These are phyloP conservation scores for Clistopyga incitator DNA, from an alignment of 2,888 invertebrate species.

Conservation along the genomic window DNA sequence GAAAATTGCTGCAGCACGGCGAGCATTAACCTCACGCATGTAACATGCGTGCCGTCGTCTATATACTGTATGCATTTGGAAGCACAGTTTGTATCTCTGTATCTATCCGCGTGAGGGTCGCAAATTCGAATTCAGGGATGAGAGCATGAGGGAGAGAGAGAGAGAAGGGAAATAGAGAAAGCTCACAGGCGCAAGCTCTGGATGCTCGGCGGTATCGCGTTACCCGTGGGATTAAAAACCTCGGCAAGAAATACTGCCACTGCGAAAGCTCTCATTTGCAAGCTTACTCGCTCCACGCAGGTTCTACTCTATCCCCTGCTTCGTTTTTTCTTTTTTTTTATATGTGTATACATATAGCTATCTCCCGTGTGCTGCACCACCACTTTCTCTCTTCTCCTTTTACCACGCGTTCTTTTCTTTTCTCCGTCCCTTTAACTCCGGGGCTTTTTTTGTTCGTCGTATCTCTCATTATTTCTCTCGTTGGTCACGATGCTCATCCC, in stretches of 20 bases:
- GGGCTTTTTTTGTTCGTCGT: slow-evolving; percentile 68
- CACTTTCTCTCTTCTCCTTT: slow-evolving; percentile 54
- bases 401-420: slow-evolving; percentile 58
- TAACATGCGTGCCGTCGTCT: slow-evolving; percentile 59
- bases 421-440: slow-evolving; percentile 58
- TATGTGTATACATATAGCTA: slow-evolving; percentile 25
- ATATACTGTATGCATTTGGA: slow-evolving; percentile 53
- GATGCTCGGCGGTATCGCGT: slow-evolving; percentile 72
- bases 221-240: slow-evolving; percentile 80
- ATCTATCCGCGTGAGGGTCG: slow-evolving; percentile 64
- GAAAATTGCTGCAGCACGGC: slow-evolving; percentile 26
- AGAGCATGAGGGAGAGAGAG: slow-evolving; percentile 51
- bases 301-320: slow-evolving; percentile 31
- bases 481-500: slow-evolving; percentile 49
- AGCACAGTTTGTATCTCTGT: slow-evolving; percentile 49
- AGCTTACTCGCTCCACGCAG: slow-evolving; percentile 70
- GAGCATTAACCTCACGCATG: slow-evolving; percentile 60
- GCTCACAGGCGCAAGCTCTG: slow-evolving; percentile 56
- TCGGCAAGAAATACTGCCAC: slow-evolving; percentile 79
- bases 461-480: slow-evolving; percentile 67
- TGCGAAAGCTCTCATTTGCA: slow-evolving; percentile 81
- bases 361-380: slow-evolving; percentile 18
- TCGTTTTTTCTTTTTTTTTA: slow-evolving; percentile 52
- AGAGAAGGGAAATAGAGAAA: slow-evolving; percentile 49
- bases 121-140: slow-evolving; percentile 57